phyloP scores from a whole-genome alignment of 2,888 invertebrate genomes.

The Dryobota labecula region DNA sequence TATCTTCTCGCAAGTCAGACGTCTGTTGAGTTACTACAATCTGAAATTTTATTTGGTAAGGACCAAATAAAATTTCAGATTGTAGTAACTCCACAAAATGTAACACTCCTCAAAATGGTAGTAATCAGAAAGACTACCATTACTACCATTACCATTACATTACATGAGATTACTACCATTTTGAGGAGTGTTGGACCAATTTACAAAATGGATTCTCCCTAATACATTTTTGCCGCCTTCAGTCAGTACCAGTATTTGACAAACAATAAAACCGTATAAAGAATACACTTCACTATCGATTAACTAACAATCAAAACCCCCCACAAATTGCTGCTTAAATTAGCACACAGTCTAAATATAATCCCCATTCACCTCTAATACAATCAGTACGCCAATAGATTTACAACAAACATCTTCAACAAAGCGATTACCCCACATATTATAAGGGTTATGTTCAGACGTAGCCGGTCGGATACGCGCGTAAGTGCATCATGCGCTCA shows the following conservation, averaged over 20 bases:
- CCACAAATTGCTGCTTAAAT: background rate
- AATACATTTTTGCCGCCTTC: background rate
- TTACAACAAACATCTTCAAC: conserved; percentile 18
- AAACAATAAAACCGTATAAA: background rate
- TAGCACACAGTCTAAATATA: background rate
- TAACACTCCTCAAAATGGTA: too few relatives aligned
- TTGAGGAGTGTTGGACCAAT: too few relatives aligned
- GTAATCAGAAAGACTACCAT: too few relatives aligned
- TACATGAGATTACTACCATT: too few relatives aligned
- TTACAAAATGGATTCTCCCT: background rate
- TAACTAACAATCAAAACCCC: background rate
- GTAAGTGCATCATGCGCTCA: conserved; percentile 61
- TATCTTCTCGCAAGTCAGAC: background rate
- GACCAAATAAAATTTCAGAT: too few relatives aligned
- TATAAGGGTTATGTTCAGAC: conserved; percentile 34
- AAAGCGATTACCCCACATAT: conserved; percentile 29
- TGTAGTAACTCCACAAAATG: too few relatives aligned
- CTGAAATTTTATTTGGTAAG: too few relatives aligned
- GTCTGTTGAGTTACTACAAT: too few relatives aligned
- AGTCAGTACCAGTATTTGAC: background rate
- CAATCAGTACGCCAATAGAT: conserved; percentile 28
- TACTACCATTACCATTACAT: too few relatives aligned
- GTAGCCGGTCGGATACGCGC: conserved; percentile 32
- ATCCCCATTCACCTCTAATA: background rate
- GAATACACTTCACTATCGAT: background rate